Evolutionary conservation across 2,888 invertebrate genomes (phyloP).

Genomic region (Hermodice carunculata): DNA sequence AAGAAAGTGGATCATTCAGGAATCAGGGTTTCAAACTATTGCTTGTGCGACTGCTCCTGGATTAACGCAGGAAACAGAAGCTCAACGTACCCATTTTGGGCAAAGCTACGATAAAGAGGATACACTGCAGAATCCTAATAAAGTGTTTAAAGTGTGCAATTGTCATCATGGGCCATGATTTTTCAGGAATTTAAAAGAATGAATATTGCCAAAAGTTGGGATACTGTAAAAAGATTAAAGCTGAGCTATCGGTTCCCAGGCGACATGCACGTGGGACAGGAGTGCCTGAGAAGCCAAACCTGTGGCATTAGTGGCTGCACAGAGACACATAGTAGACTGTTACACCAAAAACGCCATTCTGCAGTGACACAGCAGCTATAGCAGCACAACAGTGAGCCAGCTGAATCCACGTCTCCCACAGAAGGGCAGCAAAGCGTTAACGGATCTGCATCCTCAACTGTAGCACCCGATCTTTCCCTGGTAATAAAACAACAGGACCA

Average conservation of each 20-base stretch:
- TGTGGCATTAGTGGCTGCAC: slow-evolving; percentile 20
- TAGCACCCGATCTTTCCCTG: not conserved
- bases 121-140: not conserved
- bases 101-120: not conserved
- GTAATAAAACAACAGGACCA: not conserved
- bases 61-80: not conserved
- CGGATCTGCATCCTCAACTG: not conserved
- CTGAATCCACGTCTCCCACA: not conserved
- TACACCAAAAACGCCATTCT: not conserved
- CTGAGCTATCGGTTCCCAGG: slow-evolving; percentile 21
- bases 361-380: not conserved
- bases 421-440: not conserved
- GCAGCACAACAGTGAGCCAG: no score
- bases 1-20: slow-evolving; percentile 9
- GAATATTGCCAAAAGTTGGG: slow-evolving; percentile 15
- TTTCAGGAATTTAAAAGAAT: slow-evolving; percentile 15
- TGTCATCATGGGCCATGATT: slow-evolving; percentile 9
- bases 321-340: slow-evolving; percentile 17
- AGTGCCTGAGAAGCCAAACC: not conserved
- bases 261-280: slow-evolving; percentile 5
- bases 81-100: not conserved
- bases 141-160: not conserved
- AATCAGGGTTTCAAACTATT: slow-evolving; percentile 19
- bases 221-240: slow-evolving; percentile 7
- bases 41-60: slow-evolving; percentile 17